Conservation (phyloP, 2,888 invertebrate species). For the Drosophila hamatofila region DNA sequence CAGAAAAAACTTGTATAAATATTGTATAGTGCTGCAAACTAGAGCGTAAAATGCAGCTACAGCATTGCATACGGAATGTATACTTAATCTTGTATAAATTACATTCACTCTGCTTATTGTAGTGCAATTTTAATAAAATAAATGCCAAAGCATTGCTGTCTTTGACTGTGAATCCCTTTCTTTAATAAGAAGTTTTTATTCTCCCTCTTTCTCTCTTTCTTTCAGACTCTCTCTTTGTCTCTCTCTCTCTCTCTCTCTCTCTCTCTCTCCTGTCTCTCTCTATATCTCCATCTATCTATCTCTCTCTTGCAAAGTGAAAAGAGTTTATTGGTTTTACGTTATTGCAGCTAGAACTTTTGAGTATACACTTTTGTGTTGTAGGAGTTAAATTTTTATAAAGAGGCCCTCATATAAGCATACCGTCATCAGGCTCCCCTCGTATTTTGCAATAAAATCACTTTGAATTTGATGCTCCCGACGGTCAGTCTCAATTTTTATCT, state of each 20-base stretch:
- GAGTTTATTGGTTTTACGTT: not conserved
- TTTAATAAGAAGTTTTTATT: not conserved
- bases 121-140: conserved; percentile 5
- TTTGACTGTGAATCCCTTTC: not conserved
- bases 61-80: not conserved
- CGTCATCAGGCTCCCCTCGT: too few species aligned
- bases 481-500: too few species aligned
- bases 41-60: not conserved
- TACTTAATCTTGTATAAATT: conserved; percentile 2
- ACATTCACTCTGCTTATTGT: conserved; percentile 2
- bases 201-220: too few species aligned
- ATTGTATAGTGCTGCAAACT: not conserved
- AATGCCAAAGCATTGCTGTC: not conserved
- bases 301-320: not conserved
- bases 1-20: conserved; percentile 1
- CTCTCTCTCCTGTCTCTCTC: too few species aligned
- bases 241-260: too few species aligned
- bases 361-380: not conserved
- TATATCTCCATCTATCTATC: too few species aligned
- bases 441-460: too few species aligned
- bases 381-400: too few species aligned
- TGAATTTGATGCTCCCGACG: too few species aligned
- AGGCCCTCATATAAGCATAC: too few species aligned
- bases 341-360: not conserved
- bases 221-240: too few species aligned